Evolutionary conservation across 2,113 vertebrate species (phyloP), one percentile per base, ranked within the genome.

Genomic region (Melierax canorus): DNA sequence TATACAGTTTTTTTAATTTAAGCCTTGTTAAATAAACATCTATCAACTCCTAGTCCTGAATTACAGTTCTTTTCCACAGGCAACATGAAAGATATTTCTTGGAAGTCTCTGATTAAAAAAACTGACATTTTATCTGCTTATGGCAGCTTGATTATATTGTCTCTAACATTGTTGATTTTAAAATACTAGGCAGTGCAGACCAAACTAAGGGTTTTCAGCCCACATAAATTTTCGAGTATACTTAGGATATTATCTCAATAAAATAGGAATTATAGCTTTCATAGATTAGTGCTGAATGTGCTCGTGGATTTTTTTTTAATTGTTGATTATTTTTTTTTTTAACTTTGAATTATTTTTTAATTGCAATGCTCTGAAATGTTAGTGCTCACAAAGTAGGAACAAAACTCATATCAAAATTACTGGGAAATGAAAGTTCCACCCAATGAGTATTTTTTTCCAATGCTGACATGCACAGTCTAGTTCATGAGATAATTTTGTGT

Each of bases 341-440:
- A 63, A 38, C 10, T 38, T 64, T 32, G 7, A 45, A 38, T 36
- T 63, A 7, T 19, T 34, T 50, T 41, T 55, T 16, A 19, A n/a
- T 66, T 88, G 26, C 11, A 53, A 2, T 81, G 36, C 30, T 77
- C 41, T 79, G 36, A 81, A 91, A 71, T 73, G 12, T 29, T 68
- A 73, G 24, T 41, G 36, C 50, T 93, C 73, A 38, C 62, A 22
- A 88, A 86, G 21, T 24, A 73, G 79, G 75, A 86, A 66, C 32
- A 84, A 81, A 81, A 53, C 12, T 84, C 74, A 0, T 45, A 71
- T 92, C 62, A 53, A 21, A 76, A 56, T 82, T 92, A 79, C 55
- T 76, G 67, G 77, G 84, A 94, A 95, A 85, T 79, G 56, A 56
- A 90, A 55, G 84, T 95, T 87, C 58, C 62, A 82, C 89, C 69